phyloP scores from a whole-genome alignment of 2,888 invertebrate species.

The Ophioninae sp. region DNA sequence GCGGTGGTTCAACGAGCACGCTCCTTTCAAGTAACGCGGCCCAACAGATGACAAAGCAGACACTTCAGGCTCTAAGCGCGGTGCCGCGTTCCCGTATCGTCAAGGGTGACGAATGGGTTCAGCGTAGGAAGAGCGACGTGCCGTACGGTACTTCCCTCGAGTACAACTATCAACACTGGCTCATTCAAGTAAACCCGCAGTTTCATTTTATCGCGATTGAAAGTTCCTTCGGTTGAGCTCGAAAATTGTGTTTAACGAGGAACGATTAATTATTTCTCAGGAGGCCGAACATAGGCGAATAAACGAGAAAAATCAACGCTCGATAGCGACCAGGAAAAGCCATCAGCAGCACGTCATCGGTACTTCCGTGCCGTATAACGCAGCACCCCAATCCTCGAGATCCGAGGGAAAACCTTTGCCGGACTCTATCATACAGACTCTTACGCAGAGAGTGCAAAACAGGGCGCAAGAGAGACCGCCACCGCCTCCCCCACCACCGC shows the following conservation, averaged over 20 bases:
- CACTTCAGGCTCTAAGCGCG: conserved; percentile 88
- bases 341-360: conserved; percentile 80
- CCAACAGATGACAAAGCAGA: conserved; percentile 88
- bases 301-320: conserved; percentile 84
- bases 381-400: conserved; percentile 76
- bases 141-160: conserved; percentile 78
- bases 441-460: conserved; percentile 87
- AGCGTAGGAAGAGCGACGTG: conserved; percentile 83
- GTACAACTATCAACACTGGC: conserved; percentile 93
- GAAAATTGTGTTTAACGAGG: not conserved
- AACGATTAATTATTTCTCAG: conserved; percentile 79
- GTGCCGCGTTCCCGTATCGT: conserved; percentile 90
- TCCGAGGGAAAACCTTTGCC: conserved; percentile 85
- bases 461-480: conserved; percentile 80
- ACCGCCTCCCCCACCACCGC: conserved; percentile 65
- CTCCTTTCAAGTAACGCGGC: conserved; percentile 75
- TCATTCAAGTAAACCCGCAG: conserved; percentile 86
- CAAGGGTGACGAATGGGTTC: conserved; percentile 88
- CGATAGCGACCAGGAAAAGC: conserved; percentile 72
- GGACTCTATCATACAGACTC: conserved; percentile 86
- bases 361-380: conserved; percentile 76
- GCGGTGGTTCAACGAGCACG: conserved; percentile 78
- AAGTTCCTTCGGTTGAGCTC: not conserved
- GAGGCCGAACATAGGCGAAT: conserved; percentile 94
- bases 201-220: not conserved